Evolutionary conservation across 2,888 invertebrate genomes (phyloP), one percentile per base, ranked within the genome.

Genomic region (Leptura quadrifasciata): DNA sequence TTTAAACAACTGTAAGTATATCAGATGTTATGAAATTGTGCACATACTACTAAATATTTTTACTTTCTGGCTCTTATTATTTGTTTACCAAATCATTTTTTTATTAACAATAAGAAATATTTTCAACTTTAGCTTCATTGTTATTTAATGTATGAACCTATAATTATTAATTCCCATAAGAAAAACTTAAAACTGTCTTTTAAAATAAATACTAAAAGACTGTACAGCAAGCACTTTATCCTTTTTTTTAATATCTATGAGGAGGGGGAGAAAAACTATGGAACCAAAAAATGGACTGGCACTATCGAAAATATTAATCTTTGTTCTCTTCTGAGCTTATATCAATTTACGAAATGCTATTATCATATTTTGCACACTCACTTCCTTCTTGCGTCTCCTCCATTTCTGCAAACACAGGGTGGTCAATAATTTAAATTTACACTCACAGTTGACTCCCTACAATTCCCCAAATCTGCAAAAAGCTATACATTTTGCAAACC

Each of bases 81-180:
- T 60, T 60, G 4, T 60, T 60, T 60, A 60, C n/a, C 24, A 60
- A 60, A 60, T 24, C n/a, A 5, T 60, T 60, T 2, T 60, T 60
- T 60, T n/a, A 15, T 21, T 24, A 24, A 24, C 24, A 24, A 24
- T 24, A 24, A 24, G 5, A 24, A 24, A 24, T 24, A 24, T 24
- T 60, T 60, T 47, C 15, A 47, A 47, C 47, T 47, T 47, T 47
- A 24, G 2, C 24, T 47, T 47, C 15, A 10, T 47, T 47, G 12
- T 47, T 24, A 15, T 24, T 24, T 60, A 15, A 60, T 24, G 24
- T 24, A 24, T 3, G 12, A 12, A 60, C 15, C 27, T 60, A 60
- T 24, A 10, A 21, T 21, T 27, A 27, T 12, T 24, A 12, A 24
- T 60, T 24, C 5, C 24, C 27, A 21, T 60, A 60, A 24, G 6